Evolutionary conservation across 2,797 vertebrate species (phyloP), one percentile per base, ranked within the genome.

Genomic region (Smutsia temminckii): DNA sequence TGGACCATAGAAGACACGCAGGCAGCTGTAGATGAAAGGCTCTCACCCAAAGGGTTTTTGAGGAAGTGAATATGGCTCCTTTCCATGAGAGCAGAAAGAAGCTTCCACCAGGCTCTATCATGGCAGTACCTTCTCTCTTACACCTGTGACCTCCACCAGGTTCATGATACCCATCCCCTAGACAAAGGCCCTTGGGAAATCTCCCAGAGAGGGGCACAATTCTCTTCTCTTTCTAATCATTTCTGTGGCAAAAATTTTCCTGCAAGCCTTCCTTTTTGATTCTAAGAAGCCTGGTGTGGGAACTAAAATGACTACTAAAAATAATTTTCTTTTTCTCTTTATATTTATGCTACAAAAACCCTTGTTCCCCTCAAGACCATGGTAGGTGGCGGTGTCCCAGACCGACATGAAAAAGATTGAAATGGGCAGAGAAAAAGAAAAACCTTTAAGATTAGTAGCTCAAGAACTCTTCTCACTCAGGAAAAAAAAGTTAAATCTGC

Each of bases 271-370:
- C 21, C 10, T 18, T 79, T 93, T 77, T 63, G 63, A 61, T 83
- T 89, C 29, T 85, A 14, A 2, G n/a, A 93, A 92, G 13, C 25
- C 14, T 11, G 32, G 2, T 74, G 5, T 81, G 21, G 55, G 25
- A 81, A 74, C 68, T 93, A 57, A 95, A 91, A 72, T 21, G 18
- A 85, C 32, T 78, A 16, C n/a, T 57, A 27, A 78, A 85, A 68
- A 57, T 29, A 64, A 42, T 42, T 92, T 42, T 66, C 4, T 46
- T 71, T 95, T 87, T 85, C 53, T 88, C 20, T 71, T 80, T 64
- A 51, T 23, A 57, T 78, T 91, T 85, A 42, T 80, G 9, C 6
- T 64, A 72, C n/a, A 83, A n/a, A 13, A 63, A 85, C 20, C 2
- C 68, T 16, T 21, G 4, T 59, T 55, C 25, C 17, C 17, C 3